Conservation (phyloP, 2,888 invertebrate species). For the Acleris laterana region DNA sequence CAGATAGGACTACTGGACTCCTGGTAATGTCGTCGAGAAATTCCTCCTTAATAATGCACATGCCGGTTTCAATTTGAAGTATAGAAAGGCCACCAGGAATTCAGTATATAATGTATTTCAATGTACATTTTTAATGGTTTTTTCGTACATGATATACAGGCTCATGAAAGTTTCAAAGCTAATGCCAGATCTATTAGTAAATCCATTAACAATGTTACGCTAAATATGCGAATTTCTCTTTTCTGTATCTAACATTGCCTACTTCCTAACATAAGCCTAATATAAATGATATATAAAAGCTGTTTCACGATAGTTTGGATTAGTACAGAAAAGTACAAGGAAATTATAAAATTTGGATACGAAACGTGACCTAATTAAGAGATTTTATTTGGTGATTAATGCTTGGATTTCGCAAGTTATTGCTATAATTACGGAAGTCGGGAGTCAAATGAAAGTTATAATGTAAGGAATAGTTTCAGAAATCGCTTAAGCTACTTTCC, state of each 20-base stretch:
- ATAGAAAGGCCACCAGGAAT: neutral
- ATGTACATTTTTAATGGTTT: too few relatives aligned
- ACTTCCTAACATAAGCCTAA: neutral
- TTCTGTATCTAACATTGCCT: neutral
- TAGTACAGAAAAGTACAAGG: too few relatives aligned
- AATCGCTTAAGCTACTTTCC: slow-evolving; percentile 27
- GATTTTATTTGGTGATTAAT: slow-evolving; percentile 23
- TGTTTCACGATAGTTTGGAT: too few relatives aligned
- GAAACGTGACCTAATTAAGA: slow-evolving; percentile 13
- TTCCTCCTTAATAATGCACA: slow-evolving; percentile 9
- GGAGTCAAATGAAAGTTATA: slow-evolving; percentile 30
- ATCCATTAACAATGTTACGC: slow-evolving; percentile 4
- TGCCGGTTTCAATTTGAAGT: neutral
- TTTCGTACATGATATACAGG: neutral
- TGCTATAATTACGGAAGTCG: slow-evolving; percentile 27
- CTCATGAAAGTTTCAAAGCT: neutral
- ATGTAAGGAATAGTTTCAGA: slow-evolving; percentile 25
- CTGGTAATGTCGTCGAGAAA: slow-evolving; percentile 9
- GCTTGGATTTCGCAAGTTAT: slow-evolving; percentile 14
- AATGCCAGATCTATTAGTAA: neutral
- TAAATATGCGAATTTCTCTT: slow-evolving; percentile 8
- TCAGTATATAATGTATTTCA: neutral
- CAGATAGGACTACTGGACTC: slow-evolving; percentile 10
- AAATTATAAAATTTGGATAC: neutral
- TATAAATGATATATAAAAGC: neutral